Conservation (phyloP, 2,888 invertebrate genomes). For the Clanis bilineata region DNA sequence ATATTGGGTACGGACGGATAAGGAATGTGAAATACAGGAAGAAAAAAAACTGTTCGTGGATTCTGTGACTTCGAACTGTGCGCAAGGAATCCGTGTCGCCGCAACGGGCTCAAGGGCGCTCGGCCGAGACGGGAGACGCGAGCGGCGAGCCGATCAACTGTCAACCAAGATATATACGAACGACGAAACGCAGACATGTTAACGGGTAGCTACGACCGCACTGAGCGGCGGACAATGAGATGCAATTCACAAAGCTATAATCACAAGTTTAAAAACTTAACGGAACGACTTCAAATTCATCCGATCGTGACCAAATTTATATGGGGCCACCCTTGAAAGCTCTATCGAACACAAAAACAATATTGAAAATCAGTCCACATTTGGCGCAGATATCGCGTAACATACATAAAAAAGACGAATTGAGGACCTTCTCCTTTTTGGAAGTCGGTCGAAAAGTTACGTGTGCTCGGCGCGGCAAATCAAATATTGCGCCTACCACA, state of each 20-base stretch:
- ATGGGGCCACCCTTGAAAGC: no score
- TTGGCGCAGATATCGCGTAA: no score
- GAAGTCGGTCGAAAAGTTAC: no score
- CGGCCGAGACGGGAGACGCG: conserved; percentile 20
- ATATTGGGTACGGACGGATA: not conserved
- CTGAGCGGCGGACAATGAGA: not conserved
- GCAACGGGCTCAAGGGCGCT: conserved; percentile 51
- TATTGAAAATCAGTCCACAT: no score
- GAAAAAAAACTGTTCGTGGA: not conserved
- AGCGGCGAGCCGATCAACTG: conserved; percentile 20
- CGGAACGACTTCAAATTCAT: no score
- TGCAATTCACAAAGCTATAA: not conserved
- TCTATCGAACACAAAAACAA: no score
- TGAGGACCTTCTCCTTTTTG: no score
- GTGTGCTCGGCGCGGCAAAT: no score
- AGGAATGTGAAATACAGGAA: not conserved
- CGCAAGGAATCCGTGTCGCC: conserved; percentile 39
- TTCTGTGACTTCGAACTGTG: conserved; percentile 22
- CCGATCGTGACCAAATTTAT: no score
- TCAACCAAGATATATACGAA: conserved; percentile 40
- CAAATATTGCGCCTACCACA: no score
- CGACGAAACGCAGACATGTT: conserved; percentile 14
- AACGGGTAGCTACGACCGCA: not conserved
- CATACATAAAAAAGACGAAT: no score
- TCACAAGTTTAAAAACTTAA: no score